Evolutionary conservation across 2,113 vertebrate genomes (phyloP).

Genomic region (Xiphorhynchus elegans): DNA sequence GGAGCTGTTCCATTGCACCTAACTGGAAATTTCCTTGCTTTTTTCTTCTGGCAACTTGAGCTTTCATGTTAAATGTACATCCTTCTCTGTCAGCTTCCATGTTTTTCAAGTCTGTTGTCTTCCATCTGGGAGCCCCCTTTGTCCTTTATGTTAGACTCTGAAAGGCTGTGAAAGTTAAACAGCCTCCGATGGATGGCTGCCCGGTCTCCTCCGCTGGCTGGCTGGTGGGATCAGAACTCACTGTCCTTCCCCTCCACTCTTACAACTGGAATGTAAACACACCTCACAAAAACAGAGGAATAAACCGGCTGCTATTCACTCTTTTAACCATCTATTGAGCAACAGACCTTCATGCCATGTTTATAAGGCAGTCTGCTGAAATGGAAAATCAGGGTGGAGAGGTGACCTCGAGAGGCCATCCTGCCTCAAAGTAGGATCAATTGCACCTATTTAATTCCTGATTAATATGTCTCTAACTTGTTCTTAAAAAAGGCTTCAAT

Average conservation of each 20-base stretch:
- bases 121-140: constrained; percentile 39
- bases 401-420: not conserved
- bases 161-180: constrained; percentile 43
- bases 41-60: constrained; percentile 13
- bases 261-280: constrained; percentile 53
- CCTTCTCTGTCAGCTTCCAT: constrained; percentile 7
- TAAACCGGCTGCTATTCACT: constrained; percentile 50
- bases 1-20: constrained; percentile 38
- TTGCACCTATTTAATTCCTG: constrained; percentile 12
- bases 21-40: constrained; percentile 39
- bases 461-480: constrained; percentile 16
- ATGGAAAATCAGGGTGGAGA: constrained; percentile 41
- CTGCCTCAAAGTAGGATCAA: not conserved
- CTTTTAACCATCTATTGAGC: constrained; percentile 27
- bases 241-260: constrained; percentile 52
- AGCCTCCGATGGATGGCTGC: constrained; percentile 1
- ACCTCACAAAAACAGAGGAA: constrained; percentile 47
- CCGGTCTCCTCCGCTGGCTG: not conserved
- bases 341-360: constrained; percentile 20
- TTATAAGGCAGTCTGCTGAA: constrained; percentile 40
- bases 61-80: constrained; percentile 19
- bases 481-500: not conserved
- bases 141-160: not conserved
- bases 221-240: constrained; percentile 43
- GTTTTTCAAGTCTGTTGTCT: constrained; percentile 46